phyloP scores from a whole-genome alignment of 2,888 invertebrate genomes.

The Tyria jacobaeae region DNA sequence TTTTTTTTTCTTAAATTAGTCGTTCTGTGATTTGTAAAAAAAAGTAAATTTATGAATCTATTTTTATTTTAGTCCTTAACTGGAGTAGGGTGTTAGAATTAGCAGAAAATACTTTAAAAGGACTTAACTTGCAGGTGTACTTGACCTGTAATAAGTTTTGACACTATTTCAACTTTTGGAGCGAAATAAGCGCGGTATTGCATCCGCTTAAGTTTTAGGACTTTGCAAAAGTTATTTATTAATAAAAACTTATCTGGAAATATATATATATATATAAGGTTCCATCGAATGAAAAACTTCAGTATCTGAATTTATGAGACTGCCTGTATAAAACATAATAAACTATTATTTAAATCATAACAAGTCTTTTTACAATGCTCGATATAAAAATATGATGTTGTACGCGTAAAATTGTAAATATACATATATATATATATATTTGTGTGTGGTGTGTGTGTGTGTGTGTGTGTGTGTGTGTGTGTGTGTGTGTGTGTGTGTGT shows the following conservation, averaged over 20 bases:
- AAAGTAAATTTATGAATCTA: slow-evolving; percentile 56
- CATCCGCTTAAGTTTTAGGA: slow-evolving; percentile 37
- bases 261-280: too few species aligned
- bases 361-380: too few species aligned
- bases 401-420: too few species aligned
- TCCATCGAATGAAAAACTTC: not conserved
- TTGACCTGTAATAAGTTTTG: slow-evolving; percentile 32
- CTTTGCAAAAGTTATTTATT: slow-evolving; percentile 25
- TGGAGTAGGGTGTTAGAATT: slow-evolving; percentile 21
- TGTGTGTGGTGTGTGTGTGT: too few species aligned
- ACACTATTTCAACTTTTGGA: slow-evolving; percentile 36
- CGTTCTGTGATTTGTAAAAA: slow-evolving; percentile 63
- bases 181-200: slow-evolving; percentile 40
- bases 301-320: not conserved
- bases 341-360: too few species aligned
- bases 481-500: too few species aligned
- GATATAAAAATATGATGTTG: too few species aligned
- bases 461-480: too few species aligned
- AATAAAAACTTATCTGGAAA: too few species aligned
- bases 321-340: too few species aligned
- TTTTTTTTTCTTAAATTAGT: slow-evolving; percentile 75
- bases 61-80: slow-evolving; percentile 29
- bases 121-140: slow-evolving; percentile 18
- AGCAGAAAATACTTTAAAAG: slow-evolving; percentile 30
- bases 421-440: too few species aligned